Conservation (phyloP, 2,113 vertebrate genomes). For the Micronycteris hirsuta region DNA sequence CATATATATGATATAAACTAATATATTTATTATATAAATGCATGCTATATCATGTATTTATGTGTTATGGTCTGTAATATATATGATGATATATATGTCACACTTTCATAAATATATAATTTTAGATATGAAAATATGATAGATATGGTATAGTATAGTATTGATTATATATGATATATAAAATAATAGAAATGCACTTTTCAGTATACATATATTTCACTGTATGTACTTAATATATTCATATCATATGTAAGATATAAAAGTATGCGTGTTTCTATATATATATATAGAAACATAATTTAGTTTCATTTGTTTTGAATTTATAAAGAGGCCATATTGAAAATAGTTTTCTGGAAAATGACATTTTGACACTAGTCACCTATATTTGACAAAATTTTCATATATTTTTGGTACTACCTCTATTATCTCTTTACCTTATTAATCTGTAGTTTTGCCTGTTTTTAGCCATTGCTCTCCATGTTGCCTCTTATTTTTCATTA, state of each 20-base stretch:
- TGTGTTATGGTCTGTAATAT: neutral
- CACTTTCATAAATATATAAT: neutral
- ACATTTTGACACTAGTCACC: neutral
- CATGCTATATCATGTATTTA: neutral
- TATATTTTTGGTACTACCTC: neutral
- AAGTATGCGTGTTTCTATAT: neutral
- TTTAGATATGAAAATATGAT: neutral
- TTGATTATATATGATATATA: neutral
- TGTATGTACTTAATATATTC: neutral
- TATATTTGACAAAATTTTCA: neutral
- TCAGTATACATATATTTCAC: neutral
- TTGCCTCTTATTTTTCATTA: neutral
- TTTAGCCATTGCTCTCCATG: neutral
- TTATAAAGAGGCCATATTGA: neutral
- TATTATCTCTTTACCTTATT: neutral
- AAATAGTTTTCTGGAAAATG: neutral
- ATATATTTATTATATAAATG: neutral
- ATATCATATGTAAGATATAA: neutral
- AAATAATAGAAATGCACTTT: neutral
- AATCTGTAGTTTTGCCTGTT: neutral
- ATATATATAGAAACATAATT: neutral
- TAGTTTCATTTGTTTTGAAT: neutral
- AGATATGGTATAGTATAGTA: neutral
- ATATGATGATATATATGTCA: neutral
- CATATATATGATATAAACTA: neutral